Conservation (phyloP, 2,797 vertebrate species). For the Bovichtus variegatus region DNA sequence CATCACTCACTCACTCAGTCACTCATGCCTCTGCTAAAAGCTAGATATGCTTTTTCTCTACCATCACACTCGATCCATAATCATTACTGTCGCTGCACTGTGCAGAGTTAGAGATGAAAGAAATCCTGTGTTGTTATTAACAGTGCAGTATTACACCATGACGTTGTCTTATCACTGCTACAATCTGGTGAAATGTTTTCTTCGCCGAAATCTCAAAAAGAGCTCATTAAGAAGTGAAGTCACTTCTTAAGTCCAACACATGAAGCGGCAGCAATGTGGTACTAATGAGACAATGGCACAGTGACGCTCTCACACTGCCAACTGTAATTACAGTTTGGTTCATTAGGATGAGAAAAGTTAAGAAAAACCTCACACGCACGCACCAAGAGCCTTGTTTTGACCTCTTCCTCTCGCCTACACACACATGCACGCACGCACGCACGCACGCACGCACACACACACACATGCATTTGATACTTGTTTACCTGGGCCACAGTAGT, state of each 20-base stretch:
- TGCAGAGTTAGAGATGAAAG: constrained; percentile 43
- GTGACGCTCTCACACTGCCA: neutral
- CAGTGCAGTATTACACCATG: neutral
- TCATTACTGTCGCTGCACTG: neutral
- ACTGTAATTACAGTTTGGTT: neutral
- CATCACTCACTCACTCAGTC: neutral
- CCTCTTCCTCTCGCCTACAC: neutral
- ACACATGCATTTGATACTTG: constrained; percentile 27
- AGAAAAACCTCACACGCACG: neutral
- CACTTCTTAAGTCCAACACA: neutral
- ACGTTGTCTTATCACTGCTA: constrained; percentile 7
- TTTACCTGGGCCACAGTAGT: constrained; percentile 8
- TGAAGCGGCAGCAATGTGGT: constrained; percentile 1
- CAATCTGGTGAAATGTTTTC: constrained; percentile 19
- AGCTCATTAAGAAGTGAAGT: constrained; percentile 26
- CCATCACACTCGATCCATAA: neutral
- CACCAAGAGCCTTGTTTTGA: neutral
- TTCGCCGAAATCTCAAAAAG: constrained; percentile 23
- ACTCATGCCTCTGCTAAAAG: neutral
- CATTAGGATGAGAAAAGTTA: neutral
- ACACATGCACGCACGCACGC: neutral
- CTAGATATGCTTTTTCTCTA: neutral
- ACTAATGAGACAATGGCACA: constrained; percentile 21
- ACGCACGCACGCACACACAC: constrained; percentile 3
- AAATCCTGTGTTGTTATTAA: constrained; percentile 33